These are phyloP conservation scores for Gryllus bimaculatus DNA, from an alignment of 1,140 invertebrate species.

Conservation along the genomic window DNA sequence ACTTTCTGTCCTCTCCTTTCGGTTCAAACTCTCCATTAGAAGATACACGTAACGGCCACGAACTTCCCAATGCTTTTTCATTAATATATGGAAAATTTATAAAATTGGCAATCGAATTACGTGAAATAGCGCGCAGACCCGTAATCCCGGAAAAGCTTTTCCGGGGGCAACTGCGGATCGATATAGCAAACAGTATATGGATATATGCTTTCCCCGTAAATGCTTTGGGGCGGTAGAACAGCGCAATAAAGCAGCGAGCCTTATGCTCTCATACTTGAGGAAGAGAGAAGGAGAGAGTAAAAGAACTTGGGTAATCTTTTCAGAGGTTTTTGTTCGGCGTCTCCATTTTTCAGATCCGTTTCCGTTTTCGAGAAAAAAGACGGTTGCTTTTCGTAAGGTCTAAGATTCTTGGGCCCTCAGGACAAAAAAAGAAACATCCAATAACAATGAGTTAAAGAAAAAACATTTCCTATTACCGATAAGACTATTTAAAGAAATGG, in stretches of 20 bases:
- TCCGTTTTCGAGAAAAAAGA: too few relatives aligned
- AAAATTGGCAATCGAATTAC: slow-evolving; percentile 22
- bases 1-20: background rate
- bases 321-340: too few relatives aligned
- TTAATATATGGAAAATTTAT: slow-evolving; percentile 22
- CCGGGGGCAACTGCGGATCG: slow-evolving; percentile 4
- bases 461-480: too few relatives aligned
- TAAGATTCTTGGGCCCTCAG: too few relatives aligned
- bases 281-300: background rate
- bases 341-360: too few relatives aligned
- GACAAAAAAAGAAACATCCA: too few relatives aligned
- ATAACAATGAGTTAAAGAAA: too few relatives aligned
- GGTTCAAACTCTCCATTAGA: slow-evolving; percentile 10
- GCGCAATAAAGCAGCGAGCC: slow-evolving; percentile 2
- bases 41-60: background rate
- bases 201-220: slow-evolving; percentile 15
- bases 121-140: slow-evolving; percentile 10
- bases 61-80: slow-evolving; percentile 19
- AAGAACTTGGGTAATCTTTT: background rate
- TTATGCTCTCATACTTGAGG: background rate
- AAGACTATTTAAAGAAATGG: too few relatives aligned
- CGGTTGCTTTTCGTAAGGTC: too few relatives aligned
- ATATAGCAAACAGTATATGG: background rate
- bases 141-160: slow-evolving; percentile 14
- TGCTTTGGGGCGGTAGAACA: background rate